Percentiles rank a stretch among this genome's conserved stretches.
phyloP scores from a whole-genome alignment of 2,888 invertebrate genomes.

The Erynnis tages region DNA sequence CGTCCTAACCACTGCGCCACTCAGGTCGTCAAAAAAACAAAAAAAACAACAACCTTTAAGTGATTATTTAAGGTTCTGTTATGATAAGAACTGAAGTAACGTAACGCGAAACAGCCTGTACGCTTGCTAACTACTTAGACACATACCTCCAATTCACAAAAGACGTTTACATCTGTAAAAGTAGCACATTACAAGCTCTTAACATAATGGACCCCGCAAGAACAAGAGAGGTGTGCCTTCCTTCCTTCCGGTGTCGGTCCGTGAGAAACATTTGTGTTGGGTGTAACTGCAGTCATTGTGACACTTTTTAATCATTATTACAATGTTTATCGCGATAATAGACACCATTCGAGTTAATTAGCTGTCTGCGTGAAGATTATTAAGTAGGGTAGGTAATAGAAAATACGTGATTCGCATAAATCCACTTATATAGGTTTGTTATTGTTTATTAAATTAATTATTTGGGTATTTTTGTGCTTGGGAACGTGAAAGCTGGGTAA shows the following conservation, averaged over 20 bases:
- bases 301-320: slow-evolving; percentile 11
- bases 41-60: no score
- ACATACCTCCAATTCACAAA: no score
- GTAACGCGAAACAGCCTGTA: no score
- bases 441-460: neutral
- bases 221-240: no score
- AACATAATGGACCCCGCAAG: no score
- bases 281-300: slow-evolving; percentile 1
- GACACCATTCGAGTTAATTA: slow-evolving; percentile 5
- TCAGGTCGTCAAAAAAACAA: no score
- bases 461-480: neutral
- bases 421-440: neutral
- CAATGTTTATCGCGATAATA: neutral
- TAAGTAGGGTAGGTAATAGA: slow-evolving; percentile 2
- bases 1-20: no score
- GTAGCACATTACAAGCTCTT: no score
- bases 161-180: no score
- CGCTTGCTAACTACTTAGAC: no score
- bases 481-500: neutral
- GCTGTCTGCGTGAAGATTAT: neutral
- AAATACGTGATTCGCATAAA: neutral
- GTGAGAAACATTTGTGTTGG: neutral
- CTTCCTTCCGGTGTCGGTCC: slow-evolving; percentile 13
- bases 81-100: no score
- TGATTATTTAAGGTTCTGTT: no score